phyloP scores from a whole-genome alignment of 2,797 vertebrate genomes.

The Pseudochaenichthys georgianus region DNA sequence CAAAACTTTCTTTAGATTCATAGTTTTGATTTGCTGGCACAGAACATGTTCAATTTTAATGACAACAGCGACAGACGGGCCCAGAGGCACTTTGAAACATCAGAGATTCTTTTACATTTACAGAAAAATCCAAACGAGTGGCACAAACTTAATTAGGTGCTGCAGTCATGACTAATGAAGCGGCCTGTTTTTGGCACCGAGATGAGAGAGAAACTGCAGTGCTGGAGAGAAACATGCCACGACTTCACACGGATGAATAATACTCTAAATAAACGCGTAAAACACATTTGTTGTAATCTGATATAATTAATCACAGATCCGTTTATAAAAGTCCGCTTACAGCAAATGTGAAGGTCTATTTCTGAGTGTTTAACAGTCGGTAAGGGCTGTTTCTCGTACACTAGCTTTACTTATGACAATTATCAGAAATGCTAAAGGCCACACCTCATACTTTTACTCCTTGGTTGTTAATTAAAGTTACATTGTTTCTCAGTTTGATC shows the following conservation, averaged over 20 bases:
- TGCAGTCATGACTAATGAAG: constrained; percentile 80
- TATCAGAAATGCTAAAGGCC: constrained; percentile 55
- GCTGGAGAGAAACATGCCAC: constrained; percentile 60
- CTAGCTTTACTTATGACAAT: constrained; percentile 40
- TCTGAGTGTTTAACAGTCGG: constrained; percentile 35
- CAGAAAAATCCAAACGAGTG: constrained; percentile 77
- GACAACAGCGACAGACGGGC: constrained; percentile 70
- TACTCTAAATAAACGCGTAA: constrained; percentile 55
- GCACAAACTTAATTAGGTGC: constrained; percentile 80
- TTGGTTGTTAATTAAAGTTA: constrained; percentile 61
- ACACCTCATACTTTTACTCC: constrained; percentile 53
- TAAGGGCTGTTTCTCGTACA: constrained; percentile 48
- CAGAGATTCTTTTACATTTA: constrained; percentile 80
- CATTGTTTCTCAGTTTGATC: constrained; percentile 63
- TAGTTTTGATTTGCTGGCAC: constrained; percentile 65
- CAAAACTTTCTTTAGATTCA: constrained; percentile 52
- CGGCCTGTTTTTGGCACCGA: constrained; percentile 67
- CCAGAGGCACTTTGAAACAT: constrained; percentile 78
- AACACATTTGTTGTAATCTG: constrained; percentile 42
- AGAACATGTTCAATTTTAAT: constrained; percentile 77
- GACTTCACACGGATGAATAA: constrained; percentile 62
- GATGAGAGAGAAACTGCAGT: constrained; percentile 60
- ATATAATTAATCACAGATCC: constrained; percentile 19
- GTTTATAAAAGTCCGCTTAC: constrained; percentile 27
- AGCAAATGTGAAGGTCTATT: constrained; percentile 40